These are phyloP conservation scores for Marmota monax DNA, from an alignment of 2,113 vertebrate genomes.

Conservation along the genomic window DNA sequence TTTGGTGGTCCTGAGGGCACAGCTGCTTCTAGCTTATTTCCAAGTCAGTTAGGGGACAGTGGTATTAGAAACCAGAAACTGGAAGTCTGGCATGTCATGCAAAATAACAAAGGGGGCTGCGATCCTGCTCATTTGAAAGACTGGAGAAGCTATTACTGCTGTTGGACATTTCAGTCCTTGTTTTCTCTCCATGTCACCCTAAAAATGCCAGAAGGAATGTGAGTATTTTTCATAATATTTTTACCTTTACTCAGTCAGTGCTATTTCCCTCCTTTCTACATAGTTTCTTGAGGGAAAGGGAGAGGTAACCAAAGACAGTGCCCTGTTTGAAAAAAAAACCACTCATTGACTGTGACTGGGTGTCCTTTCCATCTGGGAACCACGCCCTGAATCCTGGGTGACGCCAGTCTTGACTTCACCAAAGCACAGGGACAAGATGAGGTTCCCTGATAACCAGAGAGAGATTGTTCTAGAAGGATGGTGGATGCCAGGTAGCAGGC, in stretches of 20 bases:
- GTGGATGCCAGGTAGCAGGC: not conserved
- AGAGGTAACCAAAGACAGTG: not conserved
- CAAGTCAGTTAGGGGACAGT: not conserved
- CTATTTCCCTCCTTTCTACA: not conserved
- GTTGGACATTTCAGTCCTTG: not conserved
- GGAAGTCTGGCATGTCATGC: not conserved
- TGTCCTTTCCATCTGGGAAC: not conserved
- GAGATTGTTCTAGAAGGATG: not conserved
- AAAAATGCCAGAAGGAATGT: not conserved
- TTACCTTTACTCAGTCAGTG: not conserved
- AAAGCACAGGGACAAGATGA: not conserved
- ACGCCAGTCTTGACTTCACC: not conserved
- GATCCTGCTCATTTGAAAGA: not conserved
- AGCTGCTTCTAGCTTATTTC: not conserved
- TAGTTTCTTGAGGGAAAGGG: not conserved
- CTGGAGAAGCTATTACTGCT: not conserved
- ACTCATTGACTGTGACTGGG: not conserved
- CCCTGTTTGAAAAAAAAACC: not conserved
- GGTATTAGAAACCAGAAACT: not conserved
- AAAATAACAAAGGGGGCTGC: not conserved
- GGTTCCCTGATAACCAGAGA: not conserved
- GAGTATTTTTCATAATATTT: not conserved
- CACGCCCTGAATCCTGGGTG: not conserved
- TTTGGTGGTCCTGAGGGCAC: no score
- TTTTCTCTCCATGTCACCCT: not conserved